Base-by-base conservation (phyloP, 2,797 vertebrate species). In the Gephyroberyx darwinii region DNA sequence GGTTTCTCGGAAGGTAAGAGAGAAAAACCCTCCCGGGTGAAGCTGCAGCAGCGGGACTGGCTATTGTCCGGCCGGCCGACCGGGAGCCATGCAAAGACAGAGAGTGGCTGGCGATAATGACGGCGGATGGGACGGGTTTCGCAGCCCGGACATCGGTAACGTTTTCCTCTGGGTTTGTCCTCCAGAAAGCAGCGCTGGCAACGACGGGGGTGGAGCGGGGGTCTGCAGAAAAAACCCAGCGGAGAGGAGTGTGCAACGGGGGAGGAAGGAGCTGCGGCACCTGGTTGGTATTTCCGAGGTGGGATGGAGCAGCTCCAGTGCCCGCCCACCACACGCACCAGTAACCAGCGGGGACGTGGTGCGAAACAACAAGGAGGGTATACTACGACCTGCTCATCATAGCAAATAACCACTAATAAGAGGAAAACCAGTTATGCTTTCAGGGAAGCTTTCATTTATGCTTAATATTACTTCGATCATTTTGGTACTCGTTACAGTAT, bases 231-330 rank as follows among this genome's bases (percentile, higher is more conserved):
- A 62, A 5, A 2, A 41, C 16, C 45, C 61, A 35, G 69, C 0
- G 26, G 69, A 65, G 75, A 69, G 35, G 43, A 61, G 71, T 8
- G 69, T n/a, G 31, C 22, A 71, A 67, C 47, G 5, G 69, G 48
- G 73, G 37, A 76, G 82, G 75, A 74, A 72, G 55, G 77, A 72
- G 82, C 77, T 19, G 78, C 79, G 68, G 81, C 88, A 93, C 91
- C 93, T 93, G 91, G 91, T 86, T 87, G 87, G 88, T 89, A 77
- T 88, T 90, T 90, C 74, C 78, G 78, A 85, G 76, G 84, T 84
- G 89, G 89, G 86, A 83, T 78, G 83, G 78, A 67, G 71, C 73
- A 33, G 52, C 56, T 74, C 77, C 84, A 83, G 81, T 10, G 35
- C 83, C 77, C 88, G 83, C 87, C 82, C 82, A 79, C 84, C 60